Percentiles rank a stretch among this genome's conserved stretches.
Conservation (phyloP, 2,888 invertebrate species). For the Ormyrus pomaceus region DNA sequence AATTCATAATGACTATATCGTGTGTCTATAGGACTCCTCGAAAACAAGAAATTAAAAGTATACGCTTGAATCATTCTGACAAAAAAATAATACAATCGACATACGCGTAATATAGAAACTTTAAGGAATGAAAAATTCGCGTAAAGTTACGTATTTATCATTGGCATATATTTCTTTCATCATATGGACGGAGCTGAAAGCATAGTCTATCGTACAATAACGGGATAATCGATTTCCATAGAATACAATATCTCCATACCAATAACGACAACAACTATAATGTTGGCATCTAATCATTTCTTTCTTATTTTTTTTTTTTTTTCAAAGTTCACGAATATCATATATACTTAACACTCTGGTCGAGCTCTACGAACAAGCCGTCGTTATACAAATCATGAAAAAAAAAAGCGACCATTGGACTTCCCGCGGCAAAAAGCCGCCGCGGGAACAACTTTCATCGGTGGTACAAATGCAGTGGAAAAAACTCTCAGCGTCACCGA, state of each 20-base stretch:
- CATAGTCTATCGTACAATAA: conserved; percentile 62
- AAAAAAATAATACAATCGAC: conserved; percentile 23
- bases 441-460: no score
- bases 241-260: conserved; percentile 51
- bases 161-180: conserved; percentile 50
- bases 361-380: conserved; percentile 1
- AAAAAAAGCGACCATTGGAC: not conserved
- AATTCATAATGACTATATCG: conserved; percentile 37
- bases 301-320: conserved; percentile 12
- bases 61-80: conserved; percentile 1
- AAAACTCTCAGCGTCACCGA: no score
- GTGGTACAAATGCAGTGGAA: no score
- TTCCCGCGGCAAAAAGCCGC: no score
- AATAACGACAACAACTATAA: conserved; percentile 48
- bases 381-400: not conserved
- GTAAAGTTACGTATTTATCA: conserved; percentile 40
- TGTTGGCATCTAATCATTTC: conserved; percentile 32
- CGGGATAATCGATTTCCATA: conserved; percentile 53
- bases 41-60: conserved; percentile 7
- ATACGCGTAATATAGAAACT: not conserved
- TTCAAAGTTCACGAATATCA: not conserved
- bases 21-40: conserved; percentile 4
- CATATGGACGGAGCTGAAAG: conserved; percentile 70
- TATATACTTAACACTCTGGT: not conserved
- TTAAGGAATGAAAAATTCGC: conserved; percentile 18